A percentile compares a stretch with the other conserved stretches of the same genome.
These are phyloP conservation scores for Manis pentadactyla DNA, from an alignment of 2,797 vertebrate species.

Conservation along the genomic window DNA sequence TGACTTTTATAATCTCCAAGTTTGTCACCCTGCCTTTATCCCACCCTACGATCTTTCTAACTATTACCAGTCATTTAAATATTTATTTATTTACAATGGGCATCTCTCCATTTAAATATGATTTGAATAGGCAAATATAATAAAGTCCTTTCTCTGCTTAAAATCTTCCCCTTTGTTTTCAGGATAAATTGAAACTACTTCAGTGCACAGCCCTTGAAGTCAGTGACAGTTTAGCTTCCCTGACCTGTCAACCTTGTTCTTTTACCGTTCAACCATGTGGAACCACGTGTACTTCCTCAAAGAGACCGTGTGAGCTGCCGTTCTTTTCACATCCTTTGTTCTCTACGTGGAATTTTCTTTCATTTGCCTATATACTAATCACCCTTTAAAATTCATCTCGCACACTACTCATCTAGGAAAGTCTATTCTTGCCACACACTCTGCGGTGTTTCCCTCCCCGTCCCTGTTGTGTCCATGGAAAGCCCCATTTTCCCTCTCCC, in stretches of 20 bases:
- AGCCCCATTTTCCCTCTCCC: background rate
- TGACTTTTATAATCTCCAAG: background rate
- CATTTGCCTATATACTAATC: background rate
- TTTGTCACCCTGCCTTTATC: background rate
- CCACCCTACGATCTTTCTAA: background rate
- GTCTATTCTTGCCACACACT: background rate
- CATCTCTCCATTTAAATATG: background rate
- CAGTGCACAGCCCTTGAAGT: background rate
- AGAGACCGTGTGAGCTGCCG: accelerated
- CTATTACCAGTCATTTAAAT: background rate
- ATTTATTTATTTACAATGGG: background rate
- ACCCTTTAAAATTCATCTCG: background rate
- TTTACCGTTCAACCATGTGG: background rate
- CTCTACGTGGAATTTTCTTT: background rate
- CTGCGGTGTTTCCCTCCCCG: background rate
- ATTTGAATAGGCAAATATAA: background rate
- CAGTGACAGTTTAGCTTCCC: background rate
- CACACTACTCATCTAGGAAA: background rate
- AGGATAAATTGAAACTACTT: background rate
- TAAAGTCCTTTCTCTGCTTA: background rate
- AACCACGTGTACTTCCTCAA: background rate
- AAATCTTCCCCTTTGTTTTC: background rate
- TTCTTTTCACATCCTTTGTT: background rate
- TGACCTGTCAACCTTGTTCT: background rate
- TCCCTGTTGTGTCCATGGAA: background rate